Evolutionary conservation across 1,140 invertebrate genomes (phyloP).

Genomic region (Rhagoletis zephyria): DNA sequence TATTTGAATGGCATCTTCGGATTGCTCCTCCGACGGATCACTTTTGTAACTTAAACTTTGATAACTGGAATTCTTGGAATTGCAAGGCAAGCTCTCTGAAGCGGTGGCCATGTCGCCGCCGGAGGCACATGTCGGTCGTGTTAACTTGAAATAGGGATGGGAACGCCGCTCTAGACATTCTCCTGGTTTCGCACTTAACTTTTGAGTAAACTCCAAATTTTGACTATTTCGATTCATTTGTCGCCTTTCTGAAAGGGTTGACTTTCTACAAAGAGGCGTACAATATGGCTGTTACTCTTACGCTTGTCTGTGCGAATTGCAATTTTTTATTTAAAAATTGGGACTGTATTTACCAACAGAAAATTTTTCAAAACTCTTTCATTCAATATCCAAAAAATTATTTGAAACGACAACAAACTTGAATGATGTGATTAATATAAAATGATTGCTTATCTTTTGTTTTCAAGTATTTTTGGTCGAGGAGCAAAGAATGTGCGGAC

Average conservation of each 20-base stretch:
- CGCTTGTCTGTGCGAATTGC: slow-evolving; percentile 59
- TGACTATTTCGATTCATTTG: slow-evolving; percentile 60
- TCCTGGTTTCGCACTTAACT: slow-evolving; percentile 53
- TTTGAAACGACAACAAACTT: slow-evolving; percentile 45
- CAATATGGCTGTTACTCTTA: neutral
- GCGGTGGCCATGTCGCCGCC: slow-evolving; percentile 48
- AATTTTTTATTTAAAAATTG: slow-evolving; percentile 41
- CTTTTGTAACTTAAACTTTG: slow-evolving; percentile 53
- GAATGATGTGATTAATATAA: slow-evolving; percentile 29
- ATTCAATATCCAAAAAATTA: slow-evolving; percentile 53
- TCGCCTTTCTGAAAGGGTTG: slow-evolving; percentile 49
- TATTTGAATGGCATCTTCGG: slow-evolving; percentile 36
- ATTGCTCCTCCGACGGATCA: slow-evolving; percentile 41
- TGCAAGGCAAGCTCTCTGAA: slow-evolving; percentile 48
- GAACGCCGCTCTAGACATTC: slow-evolving; percentile 47
- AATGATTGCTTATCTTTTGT: slow-evolving; percentile 40
- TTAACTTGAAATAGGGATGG: slow-evolving; percentile 24
- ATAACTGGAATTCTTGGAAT: slow-evolving; percentile 54
- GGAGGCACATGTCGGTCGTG: slow-evolving; percentile 40
- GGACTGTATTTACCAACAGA: slow-evolving; percentile 63
- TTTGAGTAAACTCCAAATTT: slow-evolving; percentile 57
- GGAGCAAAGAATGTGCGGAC: too few species aligned
- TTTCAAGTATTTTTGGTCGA: slow-evolving; percentile 16
- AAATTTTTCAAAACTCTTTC: slow-evolving; percentile 63
- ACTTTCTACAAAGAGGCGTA: slow-evolving; percentile 23